Percentiles rank a stretch among this genome's conserved stretches.
These are phyloP conservation scores for Homarus americanus DNA, from an alignment of 1,140 invertebrate genomes.

Conservation along the genomic window DNA sequence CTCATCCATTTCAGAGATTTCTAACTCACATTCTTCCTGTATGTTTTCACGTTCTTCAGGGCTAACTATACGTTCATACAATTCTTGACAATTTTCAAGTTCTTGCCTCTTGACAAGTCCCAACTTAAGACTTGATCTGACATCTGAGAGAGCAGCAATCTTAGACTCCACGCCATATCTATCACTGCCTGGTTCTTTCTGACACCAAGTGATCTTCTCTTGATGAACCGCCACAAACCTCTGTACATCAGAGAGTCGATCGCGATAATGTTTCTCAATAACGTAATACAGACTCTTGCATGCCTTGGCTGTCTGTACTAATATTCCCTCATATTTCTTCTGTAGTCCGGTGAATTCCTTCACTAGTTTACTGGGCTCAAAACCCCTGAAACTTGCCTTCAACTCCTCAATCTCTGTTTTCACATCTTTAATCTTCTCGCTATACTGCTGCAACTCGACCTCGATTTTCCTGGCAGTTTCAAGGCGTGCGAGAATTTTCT, in stretches of 20 bases:
- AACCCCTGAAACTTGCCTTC: slow-evolving; percentile 87
- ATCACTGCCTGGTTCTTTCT: slow-evolving; percentile 91
- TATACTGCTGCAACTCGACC: slow-evolving; percentile 82
- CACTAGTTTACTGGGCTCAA: slow-evolving; percentile 85
- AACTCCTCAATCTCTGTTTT: slow-evolving; percentile 85
- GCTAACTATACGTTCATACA: slow-evolving; percentile 74
- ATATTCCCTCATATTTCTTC: slow-evolving; percentile 87
- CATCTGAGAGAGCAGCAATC: slow-evolving; percentile 87
- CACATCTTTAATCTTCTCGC: slow-evolving; percentile 84
- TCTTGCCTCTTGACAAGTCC: slow-evolving; percentile 75
- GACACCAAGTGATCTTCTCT: slow-evolving; percentile 96
- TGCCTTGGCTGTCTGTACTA: slow-evolving; percentile 88
- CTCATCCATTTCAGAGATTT: slow-evolving; percentile 84
- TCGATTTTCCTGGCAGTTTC: slow-evolving; percentile 85
- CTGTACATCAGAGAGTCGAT: slow-evolving; percentile 89
- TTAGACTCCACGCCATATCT: slow-evolving; percentile 96
- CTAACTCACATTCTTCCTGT: slow-evolving; percentile 73
- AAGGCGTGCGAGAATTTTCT: slow-evolving; percentile 88
- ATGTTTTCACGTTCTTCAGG: slow-evolving; percentile 74
- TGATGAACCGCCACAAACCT: slow-evolving; percentile 87
- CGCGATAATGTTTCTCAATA: slow-evolving; percentile 91
- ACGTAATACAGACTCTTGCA: slow-evolving; percentile 88
- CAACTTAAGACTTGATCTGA: slow-evolving; percentile 84
- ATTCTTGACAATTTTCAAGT: slow-evolving; percentile 73
- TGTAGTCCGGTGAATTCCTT: slow-evolving; percentile 89